phyloP scores from a whole-genome alignment of 2,113 vertebrate species.

The Neopipo cinnamomea region DNA sequence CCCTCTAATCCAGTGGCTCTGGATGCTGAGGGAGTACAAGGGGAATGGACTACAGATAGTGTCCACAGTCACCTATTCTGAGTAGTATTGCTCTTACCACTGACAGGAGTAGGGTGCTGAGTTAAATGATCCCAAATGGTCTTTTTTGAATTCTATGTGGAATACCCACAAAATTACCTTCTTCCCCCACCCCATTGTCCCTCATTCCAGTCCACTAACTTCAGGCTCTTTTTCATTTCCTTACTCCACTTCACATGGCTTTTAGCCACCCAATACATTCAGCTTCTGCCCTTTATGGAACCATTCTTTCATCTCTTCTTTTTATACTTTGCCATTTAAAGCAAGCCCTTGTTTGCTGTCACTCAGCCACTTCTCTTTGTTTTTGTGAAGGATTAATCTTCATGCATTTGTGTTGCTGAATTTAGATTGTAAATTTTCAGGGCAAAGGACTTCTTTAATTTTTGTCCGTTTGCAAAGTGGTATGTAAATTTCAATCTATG shows the following conservation, averaged over 20 bases:
- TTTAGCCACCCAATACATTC: background rate
- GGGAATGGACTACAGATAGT: background rate
- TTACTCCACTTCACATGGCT: background rate
- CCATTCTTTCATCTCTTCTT: background rate
- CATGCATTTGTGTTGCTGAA: background rate
- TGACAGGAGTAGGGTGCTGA: background rate
- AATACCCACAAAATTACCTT: background rate
- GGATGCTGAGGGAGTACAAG: background rate
- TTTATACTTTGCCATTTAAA: background rate
- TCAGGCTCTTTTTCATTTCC: background rate
- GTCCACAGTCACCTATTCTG: background rate
- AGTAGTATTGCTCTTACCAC: background rate
- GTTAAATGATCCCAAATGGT: background rate
- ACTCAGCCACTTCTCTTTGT: background rate
- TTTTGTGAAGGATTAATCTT: slow-evolving; percentile 14
- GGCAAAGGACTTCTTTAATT: background rate
- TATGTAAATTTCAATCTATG: background rate
- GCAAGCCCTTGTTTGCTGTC: background rate
- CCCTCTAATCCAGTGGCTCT: background rate
- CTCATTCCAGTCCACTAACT: background rate
- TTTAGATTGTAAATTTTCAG: background rate
- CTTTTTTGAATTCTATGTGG: background rate
- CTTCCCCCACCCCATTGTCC: background rate
- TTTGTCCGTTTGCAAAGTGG: background rate
- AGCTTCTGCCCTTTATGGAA: background rate